These are phyloP conservation scores for Lepidochrysops patricia DNA, from an alignment of 2,888 invertebrate species.

Conservation along the genomic window DNA sequence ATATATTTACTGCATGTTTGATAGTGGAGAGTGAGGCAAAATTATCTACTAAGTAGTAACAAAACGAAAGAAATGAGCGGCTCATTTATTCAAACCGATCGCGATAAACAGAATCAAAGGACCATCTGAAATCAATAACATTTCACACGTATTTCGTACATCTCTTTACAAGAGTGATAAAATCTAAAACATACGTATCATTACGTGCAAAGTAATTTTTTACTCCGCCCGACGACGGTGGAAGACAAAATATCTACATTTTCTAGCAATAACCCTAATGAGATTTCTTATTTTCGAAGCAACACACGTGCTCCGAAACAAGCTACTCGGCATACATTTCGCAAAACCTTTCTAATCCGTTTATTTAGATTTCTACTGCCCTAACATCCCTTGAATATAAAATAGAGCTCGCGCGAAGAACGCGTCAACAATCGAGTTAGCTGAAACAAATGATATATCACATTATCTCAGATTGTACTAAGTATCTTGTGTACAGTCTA, in stretches of 20 bases:
- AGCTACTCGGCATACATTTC: conserved; percentile 27
- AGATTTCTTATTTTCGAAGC: conserved; percentile 27
- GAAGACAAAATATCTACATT: conserved; percentile 12
- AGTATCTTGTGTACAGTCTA: neutral
- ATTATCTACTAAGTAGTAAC: too few species aligned
- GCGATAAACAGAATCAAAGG: too few species aligned
- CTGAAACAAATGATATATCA: conserved; percentile 15
- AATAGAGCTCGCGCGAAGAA: conserved; percentile 21
- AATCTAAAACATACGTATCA: neutral
- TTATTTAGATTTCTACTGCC: conserved; percentile 29
- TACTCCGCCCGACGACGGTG: neutral
- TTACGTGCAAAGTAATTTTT: conserved; percentile 9
- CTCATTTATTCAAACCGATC: too few species aligned
- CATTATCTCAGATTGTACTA: neutral
- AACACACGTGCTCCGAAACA: conserved; percentile 27
- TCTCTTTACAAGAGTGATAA: neutral
- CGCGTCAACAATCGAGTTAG: conserved; percentile 17
- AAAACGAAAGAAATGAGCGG: too few species aligned
- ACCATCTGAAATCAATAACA: neutral
- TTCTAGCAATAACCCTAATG: conserved; percentile 19
- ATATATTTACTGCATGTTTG: neutral
- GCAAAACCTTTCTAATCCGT: conserved; percentile 29
- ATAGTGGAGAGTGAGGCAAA: too few species aligned
- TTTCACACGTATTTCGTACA: neutral
- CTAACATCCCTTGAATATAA: conserved; percentile 26